A percentile compares a stretch with the other conserved stretches of the same genome.
phyloP scores from a whole-genome alignment of 2,888 invertebrate genomes.

The Ceraclea dissimilis region DNA sequence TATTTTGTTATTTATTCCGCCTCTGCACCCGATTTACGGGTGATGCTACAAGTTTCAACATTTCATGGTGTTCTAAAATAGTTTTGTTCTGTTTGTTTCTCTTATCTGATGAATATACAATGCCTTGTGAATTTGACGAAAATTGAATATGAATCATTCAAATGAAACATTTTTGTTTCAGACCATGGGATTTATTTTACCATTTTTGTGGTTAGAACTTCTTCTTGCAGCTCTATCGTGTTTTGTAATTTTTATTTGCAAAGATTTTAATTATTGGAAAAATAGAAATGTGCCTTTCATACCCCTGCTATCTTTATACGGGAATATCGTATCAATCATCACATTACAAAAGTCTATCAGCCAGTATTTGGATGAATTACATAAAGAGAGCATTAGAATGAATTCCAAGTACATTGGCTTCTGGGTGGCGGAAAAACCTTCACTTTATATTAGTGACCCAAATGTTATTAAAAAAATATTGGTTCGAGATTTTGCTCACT shows the following conservation, averaged over 20 bases:
- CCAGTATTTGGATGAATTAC: constrained; percentile 26
- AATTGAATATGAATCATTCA: neutral
- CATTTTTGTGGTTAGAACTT: neutral
- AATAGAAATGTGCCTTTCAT: constrained; percentile 29
- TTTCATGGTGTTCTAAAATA: no score
- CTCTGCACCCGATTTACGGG: no score
- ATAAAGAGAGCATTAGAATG: constrained; percentile 26
- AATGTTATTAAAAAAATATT: constrained; percentile 29
- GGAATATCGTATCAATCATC: constrained; percentile 31
- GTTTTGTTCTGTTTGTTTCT: no score
- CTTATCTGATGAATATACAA: no score
- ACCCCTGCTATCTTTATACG: constrained; percentile 30
- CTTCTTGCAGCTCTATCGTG: neutral
- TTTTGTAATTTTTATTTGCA: neutral
- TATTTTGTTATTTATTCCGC: no score
- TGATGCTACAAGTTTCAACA: no score
- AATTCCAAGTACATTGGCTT: constrained; percentile 26
- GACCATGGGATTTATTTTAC: constrained; percentile 1
- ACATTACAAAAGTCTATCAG: constrained; percentile 26
- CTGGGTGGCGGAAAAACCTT: constrained; percentile 28
- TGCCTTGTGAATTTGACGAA: no score
- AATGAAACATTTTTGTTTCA: neutral
- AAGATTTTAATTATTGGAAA: constrained; percentile 32
- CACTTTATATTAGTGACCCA: constrained; percentile 28
- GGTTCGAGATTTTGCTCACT: constrained; percentile 30